A percentile compares a stretch with the other conserved stretches of the same genome.
Conservation (phyloP, 2,797 vertebrate genomes). For the Chelon labrosus region DNA sequence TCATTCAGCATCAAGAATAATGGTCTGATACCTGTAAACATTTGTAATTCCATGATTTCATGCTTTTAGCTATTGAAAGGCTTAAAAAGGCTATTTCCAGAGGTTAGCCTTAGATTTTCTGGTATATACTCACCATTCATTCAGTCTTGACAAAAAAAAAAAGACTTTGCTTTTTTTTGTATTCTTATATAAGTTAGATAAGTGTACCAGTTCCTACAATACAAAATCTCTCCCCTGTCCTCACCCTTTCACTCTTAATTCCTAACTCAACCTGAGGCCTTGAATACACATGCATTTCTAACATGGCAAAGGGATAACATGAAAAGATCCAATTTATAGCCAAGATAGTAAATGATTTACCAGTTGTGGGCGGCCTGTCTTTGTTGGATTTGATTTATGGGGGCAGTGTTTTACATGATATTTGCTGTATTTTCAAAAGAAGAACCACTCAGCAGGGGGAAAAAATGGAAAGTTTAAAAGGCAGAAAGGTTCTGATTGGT, state of each 20-base stretch:
- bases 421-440: slow-evolving; percentile 7
- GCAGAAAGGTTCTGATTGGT: background rate
- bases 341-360: slow-evolving; percentile 17
- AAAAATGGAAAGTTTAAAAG: background rate
- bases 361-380: slow-evolving; percentile 14
- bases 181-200: slow-evolving; percentile 13
- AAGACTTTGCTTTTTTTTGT: background rate
- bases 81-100: background rate
- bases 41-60: too few relatives aligned
- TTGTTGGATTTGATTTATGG: slow-evolving; percentile 34
- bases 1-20: background rate
- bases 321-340: slow-evolving; percentile 32
- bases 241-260: slow-evolving; percentile 20
- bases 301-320: slow-evolving; percentile 38
- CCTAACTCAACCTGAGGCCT: slow-evolving; percentile 13
- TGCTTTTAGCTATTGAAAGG: background rate
- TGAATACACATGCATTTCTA: slow-evolving; percentile 11
- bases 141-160: too few relatives aligned
- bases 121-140: background rate
- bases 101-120: background rate
- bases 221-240: slow-evolving; percentile 12
- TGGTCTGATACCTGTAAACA: background rate
- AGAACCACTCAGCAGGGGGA: background rate
- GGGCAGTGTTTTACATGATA: background rate
- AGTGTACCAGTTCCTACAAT: slow-evolving; percentile 9